Base-by-base conservation (phyloP, 2,113 vertebrate species). In the Tetrax tetrax region DNA sequence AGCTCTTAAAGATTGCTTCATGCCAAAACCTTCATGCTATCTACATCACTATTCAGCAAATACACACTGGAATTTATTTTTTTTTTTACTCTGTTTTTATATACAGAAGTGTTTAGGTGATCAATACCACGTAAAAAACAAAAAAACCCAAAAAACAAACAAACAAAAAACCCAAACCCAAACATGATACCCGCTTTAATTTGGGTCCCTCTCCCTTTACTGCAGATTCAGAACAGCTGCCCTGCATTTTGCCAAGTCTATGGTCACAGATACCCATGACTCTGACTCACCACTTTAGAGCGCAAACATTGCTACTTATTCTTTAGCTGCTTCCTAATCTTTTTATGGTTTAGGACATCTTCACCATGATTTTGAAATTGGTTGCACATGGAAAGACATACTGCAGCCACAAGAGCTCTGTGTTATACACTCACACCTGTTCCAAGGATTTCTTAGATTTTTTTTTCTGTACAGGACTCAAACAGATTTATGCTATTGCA, bases 281-380 rank as follows among this genome's bases (percentile, higher is more conserved):
- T 83, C 80, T 95, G 95, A 95, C 65, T 97, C 95, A 96, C 18
- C 14, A 53, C 75, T 92, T 43, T 20, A 78, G 27, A 64, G 14
- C 57, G 65, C 51, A 64, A 92, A 57, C 37, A 33, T 38, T 78
- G 57, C 37, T 81, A 48, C 35, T 87, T 92, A 64, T 45, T 86
- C 29, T 78, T 90, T 12, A 81, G 53, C 59, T 79, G 24, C 68
- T 82, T 87, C 72, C 72, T 78, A 79, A 37, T 61, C 7, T 29
- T 86, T 90, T 50, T 41, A 68, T 27, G 17, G 17, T 56, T 88
- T 86, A 76, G 35, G 56, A 54, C 16, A 93, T 74, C 63, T 16
- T 92, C 63, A 33, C 50, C 10, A 7, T 37, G 13, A 28, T 47
- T 83, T 37, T 75, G 51, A 87, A 87, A 71, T 68, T 33, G 71